phyloP scores from a whole-genome alignment of 1,140 invertebrate genomes.

The Myzus persicae region DNA sequence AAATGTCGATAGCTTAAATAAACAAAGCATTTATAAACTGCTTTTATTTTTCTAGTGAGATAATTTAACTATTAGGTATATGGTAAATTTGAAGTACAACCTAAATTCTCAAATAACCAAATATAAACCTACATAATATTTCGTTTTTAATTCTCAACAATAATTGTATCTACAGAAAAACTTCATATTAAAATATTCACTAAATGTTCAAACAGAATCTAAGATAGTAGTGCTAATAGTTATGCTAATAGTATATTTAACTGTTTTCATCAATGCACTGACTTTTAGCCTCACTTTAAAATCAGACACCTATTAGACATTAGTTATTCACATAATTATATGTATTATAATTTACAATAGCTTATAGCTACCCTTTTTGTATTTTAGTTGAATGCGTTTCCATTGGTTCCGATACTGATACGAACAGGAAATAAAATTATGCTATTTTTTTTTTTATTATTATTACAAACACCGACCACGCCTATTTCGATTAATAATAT shows the following conservation, averaged over 20 bases:
- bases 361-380: not conserved
- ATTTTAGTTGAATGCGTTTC: not conserved
- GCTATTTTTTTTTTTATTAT: not conserved
- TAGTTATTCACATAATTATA: too few relatives aligned
- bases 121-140: not conserved
- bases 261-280: not conserved
- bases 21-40: too few relatives aligned
- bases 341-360: not conserved
- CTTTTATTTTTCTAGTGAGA: too few relatives aligned
- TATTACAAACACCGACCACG: not conserved
- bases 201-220: not conserved
- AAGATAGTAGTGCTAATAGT: not conserved
- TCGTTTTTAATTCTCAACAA: not conserved
- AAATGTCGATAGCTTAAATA: not conserved
- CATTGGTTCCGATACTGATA: not conserved
- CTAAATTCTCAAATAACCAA: not conserved
- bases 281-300: too few relatives aligned
- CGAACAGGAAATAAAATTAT: conserved; percentile 14
- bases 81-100: not conserved
- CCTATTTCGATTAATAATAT: not conserved
- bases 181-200: not conserved
- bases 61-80: not conserved
- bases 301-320: too few relatives aligned
- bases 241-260: too few relatives aligned
- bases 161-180: not conserved